Base-by-base conservation (phyloP, 1,140 invertebrate genomes). In the Apis dorsata region DNA sequence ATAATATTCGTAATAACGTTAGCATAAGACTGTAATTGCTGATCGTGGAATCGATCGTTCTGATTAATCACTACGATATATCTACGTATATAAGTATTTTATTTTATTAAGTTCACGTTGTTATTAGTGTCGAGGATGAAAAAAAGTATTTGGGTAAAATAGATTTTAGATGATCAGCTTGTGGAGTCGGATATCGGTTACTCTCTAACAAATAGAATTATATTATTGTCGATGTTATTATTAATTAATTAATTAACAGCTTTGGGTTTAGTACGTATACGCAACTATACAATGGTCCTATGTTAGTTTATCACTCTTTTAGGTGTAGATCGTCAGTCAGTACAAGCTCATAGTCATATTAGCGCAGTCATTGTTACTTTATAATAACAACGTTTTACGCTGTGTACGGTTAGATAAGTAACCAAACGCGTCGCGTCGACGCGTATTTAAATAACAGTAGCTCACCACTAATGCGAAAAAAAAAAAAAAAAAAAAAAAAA, bases 311-410 rank as follows among this genome's bases (percentile, higher is more conserved):
- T 65, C n/a, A 69, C 55, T 72, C 21, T 74, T 55, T 69, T 74
- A 44, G 28, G 7, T 66, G 8, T 65, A 49, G 69, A 74, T 85
- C 84, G 80, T 88, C 84, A 76, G 80, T 83, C 87, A 88, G 79
- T 63, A 76, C 87, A 68, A 86, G 87, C 86, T 88, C 83, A 62
- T 44, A 87, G 75, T 87, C 86, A 85, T 2, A 17, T 62, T 85
- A 80, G 66, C 60, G 15, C 57, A 78, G 44, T 86, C 68, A 60
- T 74, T 65, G 21, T 86, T 71, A 84, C 51, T 86, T 75, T 86
- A 53, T 62, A 68, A 65, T 17, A 7, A 76, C 73, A 44, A 71
- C 34, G 53, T 81, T 68, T 76, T 57, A 62, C 68, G 60, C 49
- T 19, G 28, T 83, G 60, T 65, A 84, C 44, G 53, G 44, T 57